Conservation (phyloP, 1,140 invertebrate genomes). For the Glomeris maerens region DNA sequence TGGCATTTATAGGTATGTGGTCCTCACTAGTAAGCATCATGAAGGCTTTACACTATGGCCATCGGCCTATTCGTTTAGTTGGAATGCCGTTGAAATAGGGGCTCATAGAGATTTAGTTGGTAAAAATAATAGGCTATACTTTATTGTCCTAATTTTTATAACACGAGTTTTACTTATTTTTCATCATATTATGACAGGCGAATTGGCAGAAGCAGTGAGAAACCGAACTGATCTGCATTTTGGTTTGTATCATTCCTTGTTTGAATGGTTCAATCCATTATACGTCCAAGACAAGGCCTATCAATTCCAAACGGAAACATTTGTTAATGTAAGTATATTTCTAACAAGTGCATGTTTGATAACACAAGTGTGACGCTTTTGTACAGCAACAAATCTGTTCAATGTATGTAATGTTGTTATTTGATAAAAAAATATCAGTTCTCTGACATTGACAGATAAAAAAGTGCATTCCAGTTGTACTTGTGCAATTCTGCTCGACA, state of each 20-base stretch:
- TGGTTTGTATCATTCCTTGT: constrained; percentile 77
- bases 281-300: constrained; percentile 56
- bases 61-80: constrained; percentile 67
- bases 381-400: too few relatives aligned
- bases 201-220: constrained; percentile 54
- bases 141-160: neutral
- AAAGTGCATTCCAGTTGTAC: too few relatives aligned
- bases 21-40: constrained; percentile 86
- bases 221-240: constrained; percentile 50
- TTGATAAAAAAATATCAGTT: neutral
- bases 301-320: constrained; percentile 44
- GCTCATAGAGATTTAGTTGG: constrained; percentile 66
- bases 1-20: constrained; percentile 51
- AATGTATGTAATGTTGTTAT: neutral
- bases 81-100: constrained; percentile 78
- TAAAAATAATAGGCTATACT: constrained; percentile 23
- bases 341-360: constrained; percentile 2
- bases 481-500: too few relatives aligned
- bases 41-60: constrained; percentile 85
- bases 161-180: neutral
- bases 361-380: neutral
- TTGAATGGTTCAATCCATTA: constrained; percentile 81
- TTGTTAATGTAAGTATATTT: constrained; percentile 24
- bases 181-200: constrained; percentile 40
- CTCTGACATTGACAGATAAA: too few relatives aligned